Conservation (phyloP, 2,113 vertebrate species). For the Pagrus major region DNA sequence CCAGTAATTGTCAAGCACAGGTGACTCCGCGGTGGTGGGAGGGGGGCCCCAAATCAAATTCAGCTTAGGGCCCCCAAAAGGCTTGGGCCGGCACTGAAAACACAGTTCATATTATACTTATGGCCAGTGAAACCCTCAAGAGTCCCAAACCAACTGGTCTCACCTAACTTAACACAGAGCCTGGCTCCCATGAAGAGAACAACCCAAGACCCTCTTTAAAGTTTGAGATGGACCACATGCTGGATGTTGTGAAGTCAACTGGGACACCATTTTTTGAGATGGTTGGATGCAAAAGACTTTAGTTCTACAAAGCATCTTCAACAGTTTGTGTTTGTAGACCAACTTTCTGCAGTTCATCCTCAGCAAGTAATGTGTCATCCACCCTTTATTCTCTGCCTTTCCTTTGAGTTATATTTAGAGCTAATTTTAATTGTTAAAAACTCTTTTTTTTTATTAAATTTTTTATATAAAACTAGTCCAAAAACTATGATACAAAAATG, state of each 20-base stretch:
- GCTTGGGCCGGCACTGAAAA: too few species aligned
- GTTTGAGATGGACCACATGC: neutral
- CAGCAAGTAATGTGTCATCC: neutral
- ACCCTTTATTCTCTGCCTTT: neutral
- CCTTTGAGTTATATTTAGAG: constrained; percentile 37
- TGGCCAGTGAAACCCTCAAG: neutral
- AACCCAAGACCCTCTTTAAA: neutral
- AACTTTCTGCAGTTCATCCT: neutral
- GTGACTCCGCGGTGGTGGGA: too few species aligned
- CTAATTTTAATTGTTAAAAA: constrained; percentile 24
- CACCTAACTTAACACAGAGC: constrained; percentile 1
- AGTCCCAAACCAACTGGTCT: constrained; percentile 16
- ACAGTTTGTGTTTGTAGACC: constrained; percentile 1
- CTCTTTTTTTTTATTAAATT: neutral
- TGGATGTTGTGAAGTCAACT: constrained; percentile 7
- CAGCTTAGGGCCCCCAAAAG: too few species aligned
- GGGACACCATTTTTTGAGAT: neutral
- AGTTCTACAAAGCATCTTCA: neutral
- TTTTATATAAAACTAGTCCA: constrained; percentile 3
- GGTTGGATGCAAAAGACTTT: neutral
- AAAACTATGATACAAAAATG: neutral
- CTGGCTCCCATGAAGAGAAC: constrained; percentile 12
- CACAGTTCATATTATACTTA: too few species aligned
- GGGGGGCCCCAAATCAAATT: too few species aligned
- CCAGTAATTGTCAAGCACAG: too few species aligned